Evolutionary conservation across 2,113 vertebrate genomes (phyloP), one percentile per base, ranked within the genome.

Genomic region (Embiotoca jacksoni): DNA sequence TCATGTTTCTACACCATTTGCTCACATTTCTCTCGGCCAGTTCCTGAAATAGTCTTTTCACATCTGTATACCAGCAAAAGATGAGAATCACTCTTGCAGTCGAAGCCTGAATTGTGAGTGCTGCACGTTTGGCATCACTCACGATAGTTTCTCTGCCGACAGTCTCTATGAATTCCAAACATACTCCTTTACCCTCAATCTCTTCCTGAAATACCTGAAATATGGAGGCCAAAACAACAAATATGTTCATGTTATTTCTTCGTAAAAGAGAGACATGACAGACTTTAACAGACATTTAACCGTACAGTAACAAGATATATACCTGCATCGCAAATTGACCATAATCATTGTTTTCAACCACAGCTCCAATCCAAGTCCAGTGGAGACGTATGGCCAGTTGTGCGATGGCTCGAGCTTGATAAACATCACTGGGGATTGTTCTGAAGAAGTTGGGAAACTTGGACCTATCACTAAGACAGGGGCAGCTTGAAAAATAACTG

Each of bases 361-460:
- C 88, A 4, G 93, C 93, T n/a, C 95, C 95, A 4, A 95, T 87
- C 94, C 94, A 95, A 1, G 93, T 94, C 95, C 95, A 95, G 2
- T 93, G 89, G 5, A 91, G 94, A 13, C 52, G 87, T 11, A 88
- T 85, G 1, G 89, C 91, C 30, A 95, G 78, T 41, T 90, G 91
- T 1, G 94, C 94, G 57, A 96, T 83, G 13, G 92, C 92, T 13
- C 85, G 65, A 0, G 92, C 93, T 79, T 95, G 95, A 66, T 91
- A 94, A 5, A 88, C 85, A 64, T 95, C 94, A 71, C 95, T 95
- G 54, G 95, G 92, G 58, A 95, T 93, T 46, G 94, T 96, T 33
- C 95, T 90, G 86, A 96, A 95, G 80, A 95, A 94, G 75, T 93
- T 94, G 0, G 94, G 94, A 84, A 69, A 95, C 23, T 89, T 76